phyloP scores from a whole-genome alignment of 2,797 vertebrate species.

The Aeoliscus strigatus region DNA sequence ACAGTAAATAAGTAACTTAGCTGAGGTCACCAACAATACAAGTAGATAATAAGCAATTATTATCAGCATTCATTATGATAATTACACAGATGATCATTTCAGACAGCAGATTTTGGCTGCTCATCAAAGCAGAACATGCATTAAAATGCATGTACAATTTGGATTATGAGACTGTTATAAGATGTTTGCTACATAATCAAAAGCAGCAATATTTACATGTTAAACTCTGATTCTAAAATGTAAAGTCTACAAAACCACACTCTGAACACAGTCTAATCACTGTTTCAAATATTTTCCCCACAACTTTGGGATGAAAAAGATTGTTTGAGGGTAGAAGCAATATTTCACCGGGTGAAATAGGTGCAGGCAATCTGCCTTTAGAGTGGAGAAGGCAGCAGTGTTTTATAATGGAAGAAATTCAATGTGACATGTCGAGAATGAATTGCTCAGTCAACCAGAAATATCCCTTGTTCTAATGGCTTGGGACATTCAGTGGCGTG shows the following conservation, averaged over 20 bases:
- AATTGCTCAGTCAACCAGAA: slow-evolving; percentile 99
- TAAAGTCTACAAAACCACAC: slow-evolving; percentile 9
- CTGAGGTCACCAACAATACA: too few species aligned
- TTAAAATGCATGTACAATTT: too few species aligned
- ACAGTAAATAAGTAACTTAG: too few species aligned
- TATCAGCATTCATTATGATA: too few species aligned
- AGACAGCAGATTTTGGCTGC: too few species aligned
- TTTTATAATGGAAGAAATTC: slow-evolving; percentile 95
- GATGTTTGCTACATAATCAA: too few species aligned
- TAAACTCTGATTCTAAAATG: slow-evolving; percentile 14
- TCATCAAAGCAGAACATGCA: too few species aligned
- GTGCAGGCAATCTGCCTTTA: slow-evolving; percentile 81
- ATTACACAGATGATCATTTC: too few species aligned
- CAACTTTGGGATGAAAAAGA: slow-evolving; percentile 75
- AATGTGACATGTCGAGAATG: slow-evolving; percentile 99
- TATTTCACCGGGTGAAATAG: slow-evolving; percentile 79
- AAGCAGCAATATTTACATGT: slow-evolving; percentile 20
- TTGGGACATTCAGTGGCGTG: slow-evolving; percentile 84
- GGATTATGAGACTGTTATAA: too few species aligned
- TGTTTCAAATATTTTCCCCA: slow-evolving; percentile 55
- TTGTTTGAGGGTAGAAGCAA: slow-evolving; percentile 75
- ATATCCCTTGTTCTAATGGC: slow-evolving; percentile 99
- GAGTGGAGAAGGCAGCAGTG: slow-evolving; percentile 76
- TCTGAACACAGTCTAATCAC: slow-evolving; percentile 64
- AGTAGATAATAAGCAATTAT: too few species aligned